These are phyloP conservation scores for Dugesia japonica DNA, from an alignment of 2,888 invertebrate species.

Conservation along the genomic window DNA sequence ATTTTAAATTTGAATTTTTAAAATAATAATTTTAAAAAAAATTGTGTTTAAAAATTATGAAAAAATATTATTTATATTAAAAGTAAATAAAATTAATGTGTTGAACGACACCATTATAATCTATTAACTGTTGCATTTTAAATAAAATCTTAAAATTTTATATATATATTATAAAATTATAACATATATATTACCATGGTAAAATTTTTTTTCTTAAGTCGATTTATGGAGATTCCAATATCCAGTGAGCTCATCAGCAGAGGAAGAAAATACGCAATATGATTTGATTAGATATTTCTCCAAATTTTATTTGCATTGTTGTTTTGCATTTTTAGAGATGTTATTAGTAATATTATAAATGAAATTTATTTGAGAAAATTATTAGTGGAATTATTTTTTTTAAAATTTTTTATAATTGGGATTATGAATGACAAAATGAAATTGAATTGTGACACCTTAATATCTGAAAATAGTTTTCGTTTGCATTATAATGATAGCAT, in stretches of 20 bases:
- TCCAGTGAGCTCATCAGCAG: not conserved
- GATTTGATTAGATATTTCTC: constrained; percentile 1
- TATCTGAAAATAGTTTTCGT: not conserved
- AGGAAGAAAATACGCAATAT: constrained; percentile 16
- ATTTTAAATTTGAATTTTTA: too few relatives aligned
- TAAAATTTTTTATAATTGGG: not conserved
- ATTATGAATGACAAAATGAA: constrained; percentile 7
- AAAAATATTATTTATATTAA: too few relatives aligned
- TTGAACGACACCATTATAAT: too few relatives aligned
- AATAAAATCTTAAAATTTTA: too few relatives aligned
- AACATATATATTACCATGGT: too few relatives aligned
- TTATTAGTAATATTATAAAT: not conserved
- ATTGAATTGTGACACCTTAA: constrained; percentile 2
- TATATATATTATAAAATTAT: too few relatives aligned
- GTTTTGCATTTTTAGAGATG: not conserved
- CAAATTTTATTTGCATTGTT: not conserved
- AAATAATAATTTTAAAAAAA: too few relatives aligned
- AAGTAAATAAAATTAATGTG: too few relatives aligned
- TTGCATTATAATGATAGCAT: not conserved
- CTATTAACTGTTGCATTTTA: too few relatives aligned
- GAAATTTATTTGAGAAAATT: not conserved
- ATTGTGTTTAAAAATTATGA: too few relatives aligned
- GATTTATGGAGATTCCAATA: not conserved
- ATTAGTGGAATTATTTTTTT: not conserved
- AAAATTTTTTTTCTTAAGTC: too few relatives aligned